Evolutionary conservation across 2,797 vertebrate genomes (phyloP), one percentile per base, ranked within the genome.

Genomic region (Leptodactylus fallax): DNA sequence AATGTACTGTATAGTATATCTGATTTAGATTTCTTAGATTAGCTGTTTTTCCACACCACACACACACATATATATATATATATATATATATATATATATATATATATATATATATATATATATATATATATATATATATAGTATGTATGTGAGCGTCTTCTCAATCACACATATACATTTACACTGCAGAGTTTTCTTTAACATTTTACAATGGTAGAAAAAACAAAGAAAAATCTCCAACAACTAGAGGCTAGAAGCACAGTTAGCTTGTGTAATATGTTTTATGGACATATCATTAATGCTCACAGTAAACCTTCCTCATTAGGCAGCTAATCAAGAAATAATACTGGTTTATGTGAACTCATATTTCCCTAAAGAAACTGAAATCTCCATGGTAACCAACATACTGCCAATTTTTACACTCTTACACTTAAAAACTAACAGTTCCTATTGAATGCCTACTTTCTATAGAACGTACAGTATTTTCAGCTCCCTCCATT

Each of bases 251-350:
- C 36, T 56, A 58, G 53, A 60, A 23, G 23, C 77, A 63, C 27
- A 77, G 53, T 72, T 83, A 79, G 79, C 60, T 83, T 86, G 53
- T 86, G 36, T 87, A 83, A 87, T 87, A 77, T 78, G 47, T 86
- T 79, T 83, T 83, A 79, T 72, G 55, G 88, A 87, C 88, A 83
- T 79, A 83, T 79, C 85, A 83, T 87, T 85, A 87, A 83, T 83
- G 85, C 23, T 89, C 80, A 83, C 53, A 83, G 85, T 36, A 83
- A 89, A 89, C 88, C 81, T 87, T 89, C 72, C 80, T 89, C 85
- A 83, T 89, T 89, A 89, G 74, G 72, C 80, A 83, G 55, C 88
- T 89, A 86, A 89, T 89, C 88, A 87, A 89, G 88, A 89, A 83
- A 87, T 89, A 86, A 86, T 81, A 83, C 88, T 79, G 80, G 45